phyloP scores from a whole-genome alignment of 2,797 vertebrate genomes.

The Taeniopygia guttata region DNA sequence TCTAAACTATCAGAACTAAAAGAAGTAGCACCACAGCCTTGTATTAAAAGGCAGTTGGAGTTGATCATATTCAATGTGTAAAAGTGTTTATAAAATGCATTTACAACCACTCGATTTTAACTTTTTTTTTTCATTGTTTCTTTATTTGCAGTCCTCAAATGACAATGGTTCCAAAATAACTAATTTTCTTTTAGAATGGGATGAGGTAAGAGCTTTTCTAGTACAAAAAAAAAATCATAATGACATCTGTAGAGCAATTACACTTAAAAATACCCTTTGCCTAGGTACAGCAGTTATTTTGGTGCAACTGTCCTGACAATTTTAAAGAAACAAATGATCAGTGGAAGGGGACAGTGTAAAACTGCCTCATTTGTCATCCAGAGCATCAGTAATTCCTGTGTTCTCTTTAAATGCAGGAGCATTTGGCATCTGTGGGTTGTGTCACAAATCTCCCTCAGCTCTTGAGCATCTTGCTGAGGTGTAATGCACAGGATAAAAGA shows the following conservation, averaged over 20 bases:
- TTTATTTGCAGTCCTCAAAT: slow-evolving; percentile 74
- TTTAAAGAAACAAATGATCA: not conserved
- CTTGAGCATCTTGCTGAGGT: not conserved
- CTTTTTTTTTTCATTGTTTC: slow-evolving; percentile 5
- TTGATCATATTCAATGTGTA: not conserved
- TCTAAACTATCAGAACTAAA: not conserved
- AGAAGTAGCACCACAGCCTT: not conserved
- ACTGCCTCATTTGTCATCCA: not conserved
- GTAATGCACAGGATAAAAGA: not conserved
- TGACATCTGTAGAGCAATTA: slow-evolving; percentile 32
- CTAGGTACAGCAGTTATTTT: slow-evolving; percentile 3
- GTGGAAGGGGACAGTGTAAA: not conserved
- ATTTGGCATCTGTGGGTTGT: not conserved
- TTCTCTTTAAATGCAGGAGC: not conserved
- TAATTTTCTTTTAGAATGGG: slow-evolving; percentile 81
- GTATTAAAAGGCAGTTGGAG: not conserved
- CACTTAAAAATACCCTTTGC: slow-evolving; percentile 32
- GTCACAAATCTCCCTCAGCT: not conserved
- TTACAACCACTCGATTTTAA: not conserved
- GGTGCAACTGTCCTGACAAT: not conserved
- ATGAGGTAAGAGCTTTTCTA: slow-evolving; percentile 76
- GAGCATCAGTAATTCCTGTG: not conserved
- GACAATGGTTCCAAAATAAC: slow-evolving; percentile 84
- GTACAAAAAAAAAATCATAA: not conserved
- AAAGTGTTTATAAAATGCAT: not conserved